Evolutionary conservation across 1,140 invertebrate genomes (phyloP), one percentile per base, ranked within the genome.

Genomic region (Neoseiulus cucumeris): DNA sequence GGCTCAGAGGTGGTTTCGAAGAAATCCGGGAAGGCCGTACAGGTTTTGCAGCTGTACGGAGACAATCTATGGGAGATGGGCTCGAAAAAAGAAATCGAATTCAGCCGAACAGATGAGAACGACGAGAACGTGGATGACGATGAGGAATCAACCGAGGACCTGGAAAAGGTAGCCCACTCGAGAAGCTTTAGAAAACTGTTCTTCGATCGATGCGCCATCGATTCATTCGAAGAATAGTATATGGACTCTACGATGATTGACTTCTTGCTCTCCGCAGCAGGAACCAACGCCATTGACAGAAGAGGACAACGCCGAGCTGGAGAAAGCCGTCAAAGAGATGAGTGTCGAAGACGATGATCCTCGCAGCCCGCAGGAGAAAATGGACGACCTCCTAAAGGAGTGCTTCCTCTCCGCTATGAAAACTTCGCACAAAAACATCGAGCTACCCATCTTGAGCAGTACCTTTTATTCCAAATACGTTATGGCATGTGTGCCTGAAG

Each of bases 401-500:
- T 88, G 86, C 72, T 85, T 92, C 72, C 76, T 91, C 17, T 83
- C 84, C 72, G 85, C 87, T 12, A 75, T 81, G 80, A 76, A 91
- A 83, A 77, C 78, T 72, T 71, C 79, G 78, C 73, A 75, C 1
- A 79, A 79, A 68, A 79, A 82, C 75, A 70, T 70, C 75, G 73
- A 82, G 72, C 73, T 88, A 42, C 87, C 87, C 1, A 75, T 87
- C 25, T 74, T 87, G 14, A 83, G 83, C 1, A 87, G 85, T 69
- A 85, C 82, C 69, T 88, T 85, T 76, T 89, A 82, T 74, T 86
- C 86, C 67, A 81, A 85, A 69, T 82, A 89, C 75, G 81, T 92
- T 72, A 78, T 89, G 64, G 81, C 81, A 45, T 88, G 85, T 73
- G 85, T 86, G 7, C 33, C 68, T 28, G 30, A 66, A 5, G 30